These are phyloP conservation scores for Scrobipalpa atriplicella DNA, from an alignment of 2,888 invertebrate species.

Conservation along the genomic window DNA sequence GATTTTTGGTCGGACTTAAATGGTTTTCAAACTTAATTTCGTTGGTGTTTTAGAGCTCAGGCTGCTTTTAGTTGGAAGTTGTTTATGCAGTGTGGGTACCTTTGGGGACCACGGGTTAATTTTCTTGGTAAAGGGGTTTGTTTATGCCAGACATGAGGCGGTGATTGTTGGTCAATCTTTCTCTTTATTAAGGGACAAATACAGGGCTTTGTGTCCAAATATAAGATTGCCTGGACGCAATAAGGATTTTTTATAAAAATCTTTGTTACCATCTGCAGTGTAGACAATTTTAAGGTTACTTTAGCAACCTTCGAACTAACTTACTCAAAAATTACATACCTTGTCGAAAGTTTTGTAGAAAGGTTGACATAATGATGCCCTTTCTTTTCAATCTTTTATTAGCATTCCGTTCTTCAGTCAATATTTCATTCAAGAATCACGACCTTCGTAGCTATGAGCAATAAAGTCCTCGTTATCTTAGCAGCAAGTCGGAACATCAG, in stretches of 20 bases:
- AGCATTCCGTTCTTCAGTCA: background rate
- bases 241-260: no score
- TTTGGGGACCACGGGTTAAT: slow-evolving; percentile 31
- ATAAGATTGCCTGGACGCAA: no score
- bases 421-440: background rate
- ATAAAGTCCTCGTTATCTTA: slow-evolving; percentile 16
- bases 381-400: background rate
- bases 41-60: slow-evolving; percentile 51
- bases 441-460: background rate
- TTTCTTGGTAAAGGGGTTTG: slow-evolving; percentile 22
- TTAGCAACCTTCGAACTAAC: no score
- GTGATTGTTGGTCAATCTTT: background rate
- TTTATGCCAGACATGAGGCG: slow-evolving; percentile 9
- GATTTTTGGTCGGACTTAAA: slow-evolving; percentile 79
- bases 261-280: no score
- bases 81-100: slow-evolving; percentile 50
- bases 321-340: no score
- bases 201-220: no score
- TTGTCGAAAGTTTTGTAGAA: no score
- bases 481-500: slow-evolving; percentile 33
- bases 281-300: no score
- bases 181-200: background rate
- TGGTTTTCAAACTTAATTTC: slow-evolving; percentile 75
- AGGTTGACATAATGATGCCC: no score
- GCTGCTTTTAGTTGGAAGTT: slow-evolving; percentile 46